A percentile compares a stretch with the other conserved stretches of the same genome.
phyloP scores from a whole-genome alignment of 2,113 vertebrate genomes.

The Theristicus caerulescens region DNA sequence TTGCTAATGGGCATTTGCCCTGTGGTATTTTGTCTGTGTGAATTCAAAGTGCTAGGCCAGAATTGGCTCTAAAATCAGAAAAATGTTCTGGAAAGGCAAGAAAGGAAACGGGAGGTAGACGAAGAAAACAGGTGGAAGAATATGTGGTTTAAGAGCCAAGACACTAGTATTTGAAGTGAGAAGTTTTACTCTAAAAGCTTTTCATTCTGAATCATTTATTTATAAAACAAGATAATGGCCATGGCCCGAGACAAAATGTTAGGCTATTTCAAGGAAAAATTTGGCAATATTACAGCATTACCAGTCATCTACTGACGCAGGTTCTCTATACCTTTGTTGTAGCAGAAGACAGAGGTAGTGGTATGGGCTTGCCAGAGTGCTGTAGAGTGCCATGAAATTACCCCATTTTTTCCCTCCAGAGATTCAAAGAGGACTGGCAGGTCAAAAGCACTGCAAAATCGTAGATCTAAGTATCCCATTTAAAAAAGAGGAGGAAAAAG shows the following conservation, averaged over 20 bases:
- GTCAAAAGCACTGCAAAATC: background rate
- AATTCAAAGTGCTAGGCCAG: background rate
- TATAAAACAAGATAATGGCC: background rate
- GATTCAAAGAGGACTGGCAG: background rate
- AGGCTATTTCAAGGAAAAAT: background rate
- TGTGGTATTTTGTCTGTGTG: rapidly evolving
- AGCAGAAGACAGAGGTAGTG: background rate
- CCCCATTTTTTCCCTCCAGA: too few relatives aligned
- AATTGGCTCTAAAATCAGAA: background rate
- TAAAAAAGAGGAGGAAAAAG: background rate
- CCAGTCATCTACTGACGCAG: rapidly evolving
- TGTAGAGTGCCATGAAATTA: background rate
- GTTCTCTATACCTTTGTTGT: background rate
- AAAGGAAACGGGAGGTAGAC: background rate
- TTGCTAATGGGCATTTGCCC: background rate
- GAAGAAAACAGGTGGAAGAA: background rate
- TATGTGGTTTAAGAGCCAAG: background rate
- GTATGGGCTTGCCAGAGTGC: background rate
- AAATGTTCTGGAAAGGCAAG: background rate
- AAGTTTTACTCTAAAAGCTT: background rate
- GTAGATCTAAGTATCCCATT: background rate
- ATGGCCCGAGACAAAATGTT: background rate
- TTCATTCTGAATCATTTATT: background rate
- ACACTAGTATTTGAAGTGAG: background rate
- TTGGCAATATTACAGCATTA: background rate